Evolutionary conservation across 2,113 vertebrate genomes (phyloP), one percentile per base, ranked within the genome.

Genomic region (Seriola rivoliana): DNA sequence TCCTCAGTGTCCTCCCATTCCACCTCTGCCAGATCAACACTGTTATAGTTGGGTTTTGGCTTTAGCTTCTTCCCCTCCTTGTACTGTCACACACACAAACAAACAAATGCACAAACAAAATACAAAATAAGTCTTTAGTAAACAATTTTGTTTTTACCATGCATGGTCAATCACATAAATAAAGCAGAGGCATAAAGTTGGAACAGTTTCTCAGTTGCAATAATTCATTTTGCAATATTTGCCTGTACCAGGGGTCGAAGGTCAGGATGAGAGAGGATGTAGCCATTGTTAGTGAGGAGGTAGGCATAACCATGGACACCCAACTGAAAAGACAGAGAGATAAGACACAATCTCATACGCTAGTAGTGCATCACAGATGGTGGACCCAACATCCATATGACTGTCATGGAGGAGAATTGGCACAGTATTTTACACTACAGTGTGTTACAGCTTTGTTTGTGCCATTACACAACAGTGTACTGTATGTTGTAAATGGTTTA

Each of bases 31-130:
- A 99, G 95, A 77, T 99, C 98, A 58, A 99, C 98, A 0, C 98
- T 99, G 94, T 99, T 99, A 89, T 99, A 99, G 89, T 98, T 99
- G 0, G 98, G 98, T 82, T 98, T 99, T 9, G 97, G 97, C 75
- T 96, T 98, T 52, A 98, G 88, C 58, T 96, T 98, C 92, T 97
- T 97, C 7, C 97, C 98, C 55, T 99, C 97, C 89, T 96, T 97
- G 80, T 99, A 98, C 97, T 98, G 86, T 13, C 25, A 62, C 23
- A 82, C 2, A 84, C 67, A 93, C 8, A 70, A 2, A 70, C n/a
- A 70, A 2, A 70, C n/a, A 36, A 12, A 65, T 23, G 36, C 19
- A 78, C 13, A 78, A 25, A 59, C 14, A 71, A 55, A 71, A 1
- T 72, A 8, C 29, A 52, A 32, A 54, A 25, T 8, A 46, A 6